A percentile compares a stretch with the other conserved stretches of the same genome.
These are phyloP conservation scores for Pituophis catenifer DNA, from an alignment of 2,113 vertebrate species.

Conservation along the genomic window DNA sequence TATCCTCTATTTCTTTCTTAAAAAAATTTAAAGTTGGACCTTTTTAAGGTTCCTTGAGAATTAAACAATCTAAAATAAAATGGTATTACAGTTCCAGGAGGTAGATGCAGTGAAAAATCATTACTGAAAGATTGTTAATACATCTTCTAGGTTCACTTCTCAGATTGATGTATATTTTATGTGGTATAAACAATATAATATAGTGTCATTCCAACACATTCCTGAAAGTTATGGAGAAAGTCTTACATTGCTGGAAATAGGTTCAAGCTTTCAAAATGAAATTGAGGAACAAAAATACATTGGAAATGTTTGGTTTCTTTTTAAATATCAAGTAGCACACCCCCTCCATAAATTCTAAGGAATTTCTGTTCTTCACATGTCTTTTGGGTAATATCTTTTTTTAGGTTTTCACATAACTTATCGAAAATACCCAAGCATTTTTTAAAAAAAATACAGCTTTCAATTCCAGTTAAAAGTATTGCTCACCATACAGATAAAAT, in stretches of 20 bases:
- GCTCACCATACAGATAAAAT: neutral
- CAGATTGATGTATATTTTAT: neutral
- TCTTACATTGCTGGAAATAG: neutral
- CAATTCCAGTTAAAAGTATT: neutral
- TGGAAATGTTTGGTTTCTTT: neutral
- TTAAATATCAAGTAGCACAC: neutral
- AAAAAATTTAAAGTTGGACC: neutral
- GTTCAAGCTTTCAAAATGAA: neutral
- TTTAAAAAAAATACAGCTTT: neutral
- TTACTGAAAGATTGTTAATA: neutral
- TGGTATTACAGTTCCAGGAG: neutral
- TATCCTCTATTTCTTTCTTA: neutral
- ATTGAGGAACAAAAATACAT: neutral
- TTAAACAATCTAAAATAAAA: neutral
- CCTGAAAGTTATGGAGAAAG: neutral
- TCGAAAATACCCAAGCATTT: neutral
- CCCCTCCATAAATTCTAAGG: neutral
- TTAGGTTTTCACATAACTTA: neutral
- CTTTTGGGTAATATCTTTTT: neutral
- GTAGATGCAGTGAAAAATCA: neutral
- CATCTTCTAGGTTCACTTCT: neutral
- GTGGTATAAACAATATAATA: neutral
- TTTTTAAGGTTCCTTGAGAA: neutral
- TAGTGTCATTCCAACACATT: neutral
- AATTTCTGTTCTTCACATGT: neutral